Conservation (phyloP, 2,113 vertebrate genomes). For the Madoqua kirkii region DNA sequence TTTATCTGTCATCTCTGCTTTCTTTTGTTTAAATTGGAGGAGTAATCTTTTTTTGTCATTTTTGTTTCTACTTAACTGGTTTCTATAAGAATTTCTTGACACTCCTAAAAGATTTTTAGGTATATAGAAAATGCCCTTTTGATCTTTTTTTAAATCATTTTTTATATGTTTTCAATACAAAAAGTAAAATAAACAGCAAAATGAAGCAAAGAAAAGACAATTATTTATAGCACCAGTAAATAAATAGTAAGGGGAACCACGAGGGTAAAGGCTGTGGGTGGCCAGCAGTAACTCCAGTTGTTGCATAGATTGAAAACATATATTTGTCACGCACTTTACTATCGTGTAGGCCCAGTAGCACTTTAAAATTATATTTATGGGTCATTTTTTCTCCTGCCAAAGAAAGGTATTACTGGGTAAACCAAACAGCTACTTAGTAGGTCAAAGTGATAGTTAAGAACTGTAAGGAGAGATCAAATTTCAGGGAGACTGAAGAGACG, state of each 20-base stretch:
- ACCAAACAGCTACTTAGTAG: slow-evolving; percentile 52
- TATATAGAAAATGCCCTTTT: slow-evolving; percentile 36
- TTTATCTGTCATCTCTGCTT: slow-evolving; percentile 13
- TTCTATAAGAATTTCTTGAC: slow-evolving; percentile 22
- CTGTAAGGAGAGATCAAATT: neutral
- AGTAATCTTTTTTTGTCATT: neutral
- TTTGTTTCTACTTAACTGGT: slow-evolving; percentile 21
- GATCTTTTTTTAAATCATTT: slow-evolving; percentile 42
- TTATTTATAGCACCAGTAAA: slow-evolving; percentile 48
- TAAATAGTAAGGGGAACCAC: slow-evolving; percentile 47
- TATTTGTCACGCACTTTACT: slow-evolving; percentile 62
- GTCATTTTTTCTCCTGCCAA: slow-evolving; percentile 8
- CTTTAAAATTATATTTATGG: slow-evolving; percentile 62
- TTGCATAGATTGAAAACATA: slow-evolving; percentile 69
- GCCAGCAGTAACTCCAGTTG: slow-evolving; percentile 45
- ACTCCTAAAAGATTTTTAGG: slow-evolving; percentile 38
- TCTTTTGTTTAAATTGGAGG: neutral
- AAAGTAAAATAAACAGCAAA: slow-evolving; percentile 50
- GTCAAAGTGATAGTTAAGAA: slow-evolving; percentile 41
- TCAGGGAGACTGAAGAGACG: neutral
- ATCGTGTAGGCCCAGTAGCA: slow-evolving; percentile 42
- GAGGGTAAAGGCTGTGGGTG: neutral
- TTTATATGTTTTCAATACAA: slow-evolving; percentile 38
- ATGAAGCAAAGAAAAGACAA: slow-evolving; percentile 49
- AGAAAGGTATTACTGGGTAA: slow-evolving; percentile 23